These are phyloP conservation scores for Centropus bengalensis DNA, from an alignment of 2,113 vertebrate genomes.

Conservation along the genomic window DNA sequence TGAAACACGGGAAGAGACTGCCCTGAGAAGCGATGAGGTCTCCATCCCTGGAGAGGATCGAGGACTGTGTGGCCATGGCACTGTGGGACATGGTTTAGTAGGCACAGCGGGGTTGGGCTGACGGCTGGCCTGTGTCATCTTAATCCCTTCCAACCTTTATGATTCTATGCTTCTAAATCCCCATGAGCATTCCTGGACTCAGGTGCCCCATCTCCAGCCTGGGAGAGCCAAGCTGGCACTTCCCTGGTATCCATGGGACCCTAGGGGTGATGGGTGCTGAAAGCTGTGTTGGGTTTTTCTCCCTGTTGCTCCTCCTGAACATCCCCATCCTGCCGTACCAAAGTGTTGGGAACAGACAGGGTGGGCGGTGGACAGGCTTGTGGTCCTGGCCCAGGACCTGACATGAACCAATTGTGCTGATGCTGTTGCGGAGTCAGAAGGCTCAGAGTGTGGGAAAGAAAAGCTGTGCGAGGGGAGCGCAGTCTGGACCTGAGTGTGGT, in stretches of 20 bases:
- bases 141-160: too few relatives aligned
- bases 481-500: background rate
- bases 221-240: background rate
- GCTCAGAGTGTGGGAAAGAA: background rate
- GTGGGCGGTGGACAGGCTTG: too few relatives aligned
- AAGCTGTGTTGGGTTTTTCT: background rate
- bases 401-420: background rate
- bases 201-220: accelerated
- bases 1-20: too few relatives aligned
- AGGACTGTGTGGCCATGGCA: too few relatives aligned
- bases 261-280: accelerated
- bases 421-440: background rate
- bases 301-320: accelerated
- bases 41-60: too few relatives aligned
- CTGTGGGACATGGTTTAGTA: too few relatives aligned
- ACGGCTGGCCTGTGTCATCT: too few relatives aligned
- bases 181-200: accelerated
- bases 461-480: background rate
- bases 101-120: too few relatives aligned
- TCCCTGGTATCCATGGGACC: accelerated
- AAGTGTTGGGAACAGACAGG: background rate
- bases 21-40: too few relatives aligned
- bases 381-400: background rate
- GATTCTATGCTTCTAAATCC: background rate
- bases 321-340: background rate